A percentile compares a stretch with the other conserved stretches of the same genome.
Conservation (phyloP, 2,888 invertebrate genomes). For the Chymomyza caudatula region DNA sequence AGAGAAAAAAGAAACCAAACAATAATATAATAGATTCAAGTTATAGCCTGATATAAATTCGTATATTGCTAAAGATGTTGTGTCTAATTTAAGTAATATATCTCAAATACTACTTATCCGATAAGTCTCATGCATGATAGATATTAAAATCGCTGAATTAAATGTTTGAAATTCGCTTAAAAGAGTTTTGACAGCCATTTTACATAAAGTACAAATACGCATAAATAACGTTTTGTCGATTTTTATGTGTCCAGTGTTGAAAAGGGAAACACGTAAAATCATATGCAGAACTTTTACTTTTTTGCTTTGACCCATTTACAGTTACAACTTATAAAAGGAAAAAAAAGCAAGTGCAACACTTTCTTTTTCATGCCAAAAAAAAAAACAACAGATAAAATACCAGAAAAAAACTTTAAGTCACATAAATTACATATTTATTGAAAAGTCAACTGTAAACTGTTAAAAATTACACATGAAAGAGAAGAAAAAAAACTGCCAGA, state of each 20-base stretch:
- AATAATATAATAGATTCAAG: too few relatives aligned
- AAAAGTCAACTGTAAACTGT: neutral
- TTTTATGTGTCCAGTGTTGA: neutral
- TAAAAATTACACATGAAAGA: conserved; percentile 29
- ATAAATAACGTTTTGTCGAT: neutral
- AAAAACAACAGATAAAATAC: neutral
- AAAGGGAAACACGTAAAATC: neutral
- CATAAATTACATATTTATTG: conserved; percentile 61
- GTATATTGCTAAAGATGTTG: too few relatives aligned
- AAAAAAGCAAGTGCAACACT: conserved; percentile 42
- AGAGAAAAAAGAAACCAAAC: too few relatives aligned
- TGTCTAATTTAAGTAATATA: too few relatives aligned
- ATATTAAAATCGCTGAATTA: too few relatives aligned
- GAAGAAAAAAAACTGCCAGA: conserved; percentile 34
- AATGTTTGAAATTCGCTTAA: too few relatives aligned
- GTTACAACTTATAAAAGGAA: conserved; percentile 22
- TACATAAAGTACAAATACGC: too few relatives aligned
- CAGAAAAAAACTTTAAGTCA: neutral
- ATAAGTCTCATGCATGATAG: too few relatives aligned
- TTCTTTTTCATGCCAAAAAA: conserved; percentile 49
- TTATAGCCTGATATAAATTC: too few relatives aligned
- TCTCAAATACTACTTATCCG: too few relatives aligned
- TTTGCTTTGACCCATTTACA: conserved; percentile 38
- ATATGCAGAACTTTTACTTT: conserved; percentile 55
- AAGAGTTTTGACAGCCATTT: too few relatives aligned